Evolutionary conservation across 2,888 invertebrate species (phyloP).

Genomic region (Eustalomyia histrio): DNA sequence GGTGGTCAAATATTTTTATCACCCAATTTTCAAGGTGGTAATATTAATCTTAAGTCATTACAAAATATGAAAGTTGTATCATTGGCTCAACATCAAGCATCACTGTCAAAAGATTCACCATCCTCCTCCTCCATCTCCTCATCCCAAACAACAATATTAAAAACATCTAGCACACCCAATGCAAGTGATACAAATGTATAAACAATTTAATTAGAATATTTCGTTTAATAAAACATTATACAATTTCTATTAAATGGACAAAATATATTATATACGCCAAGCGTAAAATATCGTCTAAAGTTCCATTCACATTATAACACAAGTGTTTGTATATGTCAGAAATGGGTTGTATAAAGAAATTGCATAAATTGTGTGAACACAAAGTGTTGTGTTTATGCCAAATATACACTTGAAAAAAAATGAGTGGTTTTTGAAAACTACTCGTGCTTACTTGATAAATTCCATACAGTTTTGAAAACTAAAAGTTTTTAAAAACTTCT

Average conservation of each 20-base stretch:
- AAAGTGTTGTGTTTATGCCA: too few species aligned
- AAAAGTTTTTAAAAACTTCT: too few species aligned
- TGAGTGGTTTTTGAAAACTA: too few species aligned
- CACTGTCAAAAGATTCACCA: constrained; percentile 41
- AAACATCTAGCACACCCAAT: constrained; percentile 60
- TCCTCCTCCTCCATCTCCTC: constrained; percentile 21
- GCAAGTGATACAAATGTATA: constrained; percentile 48
- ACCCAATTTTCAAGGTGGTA: constrained; percentile 82
- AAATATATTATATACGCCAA: constrained; percentile 42
- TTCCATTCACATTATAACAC: not conserved
- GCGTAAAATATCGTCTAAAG: constrained; percentile 51
- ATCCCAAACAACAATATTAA: constrained; percentile 65
- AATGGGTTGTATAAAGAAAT: too few species aligned
- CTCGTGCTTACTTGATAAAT: too few species aligned
- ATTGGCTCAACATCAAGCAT: constrained; percentile 71
- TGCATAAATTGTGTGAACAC: too few species aligned
- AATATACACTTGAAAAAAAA: too few species aligned
- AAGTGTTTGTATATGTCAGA: too few species aligned
- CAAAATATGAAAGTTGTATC: constrained; percentile 84
- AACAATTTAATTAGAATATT: constrained; percentile 14
- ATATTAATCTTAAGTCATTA: constrained; percentile 83
- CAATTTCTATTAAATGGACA: too few species aligned
- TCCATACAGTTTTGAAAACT: too few species aligned
- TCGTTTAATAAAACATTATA: constrained; percentile 11
- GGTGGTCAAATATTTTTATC: constrained; percentile 83